Base-by-base conservation (phyloP, 2,888 invertebrate genomes). In the Carabus problematicus region DNA sequence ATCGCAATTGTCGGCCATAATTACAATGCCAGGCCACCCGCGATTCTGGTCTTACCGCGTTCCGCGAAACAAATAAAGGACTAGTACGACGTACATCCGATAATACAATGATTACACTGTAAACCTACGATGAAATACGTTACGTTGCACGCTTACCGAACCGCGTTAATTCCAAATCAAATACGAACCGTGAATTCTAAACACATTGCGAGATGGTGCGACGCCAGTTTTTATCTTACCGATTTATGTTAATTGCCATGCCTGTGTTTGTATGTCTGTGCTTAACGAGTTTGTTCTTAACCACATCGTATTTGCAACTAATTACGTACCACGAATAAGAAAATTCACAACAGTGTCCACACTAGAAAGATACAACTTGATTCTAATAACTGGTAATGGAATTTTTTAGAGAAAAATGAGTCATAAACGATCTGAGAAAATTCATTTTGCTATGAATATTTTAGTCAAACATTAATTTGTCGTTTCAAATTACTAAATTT, bases 21-120 rank as follows among this genome's bases (percentile, higher is more conserved):
- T 64, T 64, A 64, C 64, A 64, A 64, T 64, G 40, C 56, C 58
- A 12, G 58, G 66, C 66, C 66, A 66, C 66, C 66, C 66, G 66
- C 52, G 59, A 66, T 66, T 54, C 56, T 43, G 39, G 55, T 40
- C 59, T 8, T 16, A 42, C 59, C 59, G 19, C 19, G 12, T 41
- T 42, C 59, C 59, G 41, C 16, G 49, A 39, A 55, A 58, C 41
- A 59, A 59, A 59, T 66, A 66, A 66, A 66, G 41, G 66, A 66
- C 16, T 29, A 56, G n/a, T 29, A 56, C n/a, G 40, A n/a, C 41
- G 18, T 58, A 55, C 59, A 59, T 40, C 66, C 41, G 59, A 59
- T 66, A 66, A 66, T 49, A 41, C 59, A 66, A 66, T 66, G 59
- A 58, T 66, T 58, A 66, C 58, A 66, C 55, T 55, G 56, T 42